Evolutionary conservation across 2,113 vertebrate genomes (phyloP), one percentile per base, ranked within the genome.

Genomic region (Tenrec ecaudatus): DNA sequence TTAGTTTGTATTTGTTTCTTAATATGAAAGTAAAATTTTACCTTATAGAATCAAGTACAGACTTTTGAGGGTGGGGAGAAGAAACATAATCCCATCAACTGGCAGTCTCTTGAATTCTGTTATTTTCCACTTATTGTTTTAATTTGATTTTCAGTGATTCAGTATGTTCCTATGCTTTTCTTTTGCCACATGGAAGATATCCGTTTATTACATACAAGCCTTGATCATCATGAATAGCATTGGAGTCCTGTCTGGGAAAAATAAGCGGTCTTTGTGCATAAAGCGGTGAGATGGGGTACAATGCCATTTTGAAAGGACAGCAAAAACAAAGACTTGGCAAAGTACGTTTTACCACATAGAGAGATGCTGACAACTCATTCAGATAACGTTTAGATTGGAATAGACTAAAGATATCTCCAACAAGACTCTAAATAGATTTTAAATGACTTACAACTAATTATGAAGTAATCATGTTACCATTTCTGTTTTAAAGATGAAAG

Each of bases 231-330:
- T 53, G 53, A 77, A 33, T n/a, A 77, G 3, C 17, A 17, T 60
- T 84, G 40, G 31, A 83, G 15, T 53, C 27, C 31, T 36, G 14
- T 27, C 33, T 86, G 9, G 9, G 53, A 80, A 47, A 91, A 31
- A 89, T 86, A 81, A 93, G 40, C 66, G 84, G 11, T 71, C 31
- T 82, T 79, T 80, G 86, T 60, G 79, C 71, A 89, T 33, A 33
- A 38, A 79, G 4, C 66, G 33, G 62, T 88, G 60, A 88, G 73
- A 68, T 17, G 92, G 25, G 57, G 11, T 88, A 57, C n/a, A 6
- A 87, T 91, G 80, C 79, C 25, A 29, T 96, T 77, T 60, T 60
- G 47, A 9, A 33, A 14, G 17, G 23, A 71, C 80, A 66, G 33
- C 64, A 82, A 68, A 92, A 77, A 4, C 27, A 64, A 62, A 84